Base-by-base conservation (phyloP, 2,797 vertebrate genomes). In the Coranthus polyacanthus region DNA sequence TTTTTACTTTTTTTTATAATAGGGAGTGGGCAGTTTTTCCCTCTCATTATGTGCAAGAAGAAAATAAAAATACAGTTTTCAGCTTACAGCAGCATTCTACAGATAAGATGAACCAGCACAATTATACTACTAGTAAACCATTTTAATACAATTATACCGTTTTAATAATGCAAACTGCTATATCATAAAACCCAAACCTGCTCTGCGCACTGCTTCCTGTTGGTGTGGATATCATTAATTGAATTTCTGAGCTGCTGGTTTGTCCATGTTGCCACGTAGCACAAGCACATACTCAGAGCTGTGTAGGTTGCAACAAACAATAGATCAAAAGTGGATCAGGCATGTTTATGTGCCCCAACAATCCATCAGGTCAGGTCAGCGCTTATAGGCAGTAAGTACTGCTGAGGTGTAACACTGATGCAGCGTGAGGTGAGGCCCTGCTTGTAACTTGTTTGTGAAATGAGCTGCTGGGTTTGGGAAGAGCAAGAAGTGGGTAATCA, bases 401-500 rank as follows among this genome's bases (percentile, higher is more conserved):
- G 39, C 43, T 59, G 68, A 66, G 52, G 71, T 60, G 44, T 66
- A 81, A 70, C 32, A 51, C 52, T 68, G 58, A 77, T 53, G 68
- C 20, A 49, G 36, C 39, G 54, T 37, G 58, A 84, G 52, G 60
- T 45, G 45, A 79, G 42, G 24, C 67, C 39, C 43, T 34, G 44
- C 61, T 45, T 47, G 49, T 56, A 66, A 69, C 70, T 53, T 29
- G 67, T 50, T 68, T 41, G 67, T 55, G 62, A 79, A 85, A 83
- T 59, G 50, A 72, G 68, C 50, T 71, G 70, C 51, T 66, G 65
- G 58, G 76, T 59, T 69, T 42, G 67, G 65, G 55, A 46, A 63
- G 56, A 75, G 38, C 53, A 76, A n/a, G 52, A 69, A 45, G 62
- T 51, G 1, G 11, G 6, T 81, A 81, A 84, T 83, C 72, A 43